Conservation (phyloP, 2,888 invertebrate genomes). For the Leptarthrus brevirostris region DNA sequence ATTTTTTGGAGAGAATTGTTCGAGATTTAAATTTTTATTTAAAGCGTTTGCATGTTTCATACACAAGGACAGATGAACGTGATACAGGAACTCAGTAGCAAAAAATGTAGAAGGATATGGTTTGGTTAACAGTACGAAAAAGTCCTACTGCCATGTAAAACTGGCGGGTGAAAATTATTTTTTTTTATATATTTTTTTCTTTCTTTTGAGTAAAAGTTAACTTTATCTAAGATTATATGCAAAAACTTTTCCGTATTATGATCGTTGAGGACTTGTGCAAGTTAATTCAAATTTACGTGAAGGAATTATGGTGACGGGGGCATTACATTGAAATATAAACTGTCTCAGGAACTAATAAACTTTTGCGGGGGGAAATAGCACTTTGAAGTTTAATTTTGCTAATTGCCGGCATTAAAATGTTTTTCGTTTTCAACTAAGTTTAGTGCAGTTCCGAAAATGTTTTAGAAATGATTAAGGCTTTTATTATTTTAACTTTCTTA, state of each 20-base stretch:
- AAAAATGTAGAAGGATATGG: background rate
- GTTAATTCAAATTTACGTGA: conserved; percentile 3
- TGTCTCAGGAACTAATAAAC: background rate
- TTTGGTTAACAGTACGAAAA: conserved; percentile 17
- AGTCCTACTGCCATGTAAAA: background rate
- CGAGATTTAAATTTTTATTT: conserved; percentile 33
- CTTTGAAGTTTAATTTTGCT: background rate
- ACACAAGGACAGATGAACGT: conserved; percentile 15
- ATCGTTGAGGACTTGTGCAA: conserved; percentile 4
- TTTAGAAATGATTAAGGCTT: too few species aligned
- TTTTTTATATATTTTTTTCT: background rate
- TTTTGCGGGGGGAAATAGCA: background rate
- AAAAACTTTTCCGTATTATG: conserved; percentile 12
- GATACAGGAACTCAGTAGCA: background rate
- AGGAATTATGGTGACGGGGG: background rate
- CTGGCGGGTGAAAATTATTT: background rate
- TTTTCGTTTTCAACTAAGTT: background rate
- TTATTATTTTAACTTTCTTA: too few species aligned
- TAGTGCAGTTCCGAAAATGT: too few species aligned
- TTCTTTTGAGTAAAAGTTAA: background rate
- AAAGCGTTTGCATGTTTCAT: conserved; percentile 35
- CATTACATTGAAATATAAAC: conserved; percentile 9
- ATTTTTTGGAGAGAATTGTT: conserved; percentile 31
- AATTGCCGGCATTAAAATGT: background rate
- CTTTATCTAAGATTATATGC: conserved; percentile 12